Conservation (phyloP, 1,140 invertebrate species). For the Vanessa tameamea region DNA sequence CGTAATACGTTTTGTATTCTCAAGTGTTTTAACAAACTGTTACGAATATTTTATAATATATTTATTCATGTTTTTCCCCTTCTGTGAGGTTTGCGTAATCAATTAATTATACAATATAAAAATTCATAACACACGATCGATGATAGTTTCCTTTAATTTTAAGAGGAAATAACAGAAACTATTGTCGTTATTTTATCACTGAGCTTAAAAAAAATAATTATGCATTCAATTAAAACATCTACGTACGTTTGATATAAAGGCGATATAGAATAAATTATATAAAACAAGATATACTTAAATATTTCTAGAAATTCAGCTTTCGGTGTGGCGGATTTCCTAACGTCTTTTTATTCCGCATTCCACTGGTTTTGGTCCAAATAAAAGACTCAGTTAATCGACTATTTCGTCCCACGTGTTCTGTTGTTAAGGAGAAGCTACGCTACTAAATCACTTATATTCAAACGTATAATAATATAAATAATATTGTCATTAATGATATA, state of each 20-base stretch:
- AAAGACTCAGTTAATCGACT: slow-evolving; percentile 62
- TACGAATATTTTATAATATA: too few species aligned
- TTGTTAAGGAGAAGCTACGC: slow-evolving; percentile 52
- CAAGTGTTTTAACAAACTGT: too few species aligned
- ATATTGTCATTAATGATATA: background rate
- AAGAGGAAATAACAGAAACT: background rate
- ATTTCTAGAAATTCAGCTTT: slow-evolving; percentile 36
- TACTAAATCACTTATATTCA: background rate
- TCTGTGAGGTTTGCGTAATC: background rate
- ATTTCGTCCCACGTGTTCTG: slow-evolving; percentile 57
- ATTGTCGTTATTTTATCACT: background rate
- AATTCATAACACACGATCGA: background rate
- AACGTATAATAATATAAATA: background rate
- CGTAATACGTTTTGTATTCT: too few species aligned
- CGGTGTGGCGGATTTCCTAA: slow-evolving; percentile 40
- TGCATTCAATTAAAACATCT: background rate
- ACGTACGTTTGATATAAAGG: background rate
- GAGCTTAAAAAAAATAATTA: background rate
- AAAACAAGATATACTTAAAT: background rate
- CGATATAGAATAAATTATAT: background rate
- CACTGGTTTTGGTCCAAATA: slow-evolving; percentile 59
- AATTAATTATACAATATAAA: slow-evolving; percentile 1
- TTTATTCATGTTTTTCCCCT: background rate
- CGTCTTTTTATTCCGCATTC: slow-evolving; percentile 58
- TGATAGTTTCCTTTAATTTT: background rate